Evolutionary conservation across 2,113 vertebrate genomes (phyloP).

Genomic region (Cygnus atratus): DNA sequence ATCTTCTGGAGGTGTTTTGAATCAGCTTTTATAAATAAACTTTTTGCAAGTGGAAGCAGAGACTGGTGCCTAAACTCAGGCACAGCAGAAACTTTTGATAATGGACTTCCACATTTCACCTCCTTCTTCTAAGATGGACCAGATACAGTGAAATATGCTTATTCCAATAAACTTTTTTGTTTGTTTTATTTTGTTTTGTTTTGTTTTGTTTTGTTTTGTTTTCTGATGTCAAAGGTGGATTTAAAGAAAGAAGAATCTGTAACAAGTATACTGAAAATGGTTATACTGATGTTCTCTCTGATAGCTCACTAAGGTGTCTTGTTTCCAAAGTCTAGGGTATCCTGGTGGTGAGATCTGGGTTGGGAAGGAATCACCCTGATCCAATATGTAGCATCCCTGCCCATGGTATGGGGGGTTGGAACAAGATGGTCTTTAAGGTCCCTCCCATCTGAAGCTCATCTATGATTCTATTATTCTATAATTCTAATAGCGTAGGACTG

Average conservation of each 20-base stretch:
- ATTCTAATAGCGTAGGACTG: not conserved
- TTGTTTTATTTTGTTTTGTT: no score
- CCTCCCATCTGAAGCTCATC: no score
- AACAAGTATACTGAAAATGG: rapidly evolving
- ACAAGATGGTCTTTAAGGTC: no score
- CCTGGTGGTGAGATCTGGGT: rapidly evolving
- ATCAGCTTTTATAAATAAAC: not conserved
- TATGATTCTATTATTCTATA: no score
- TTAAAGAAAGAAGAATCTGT: not conserved
- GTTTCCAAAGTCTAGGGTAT: not conserved
- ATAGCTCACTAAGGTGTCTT: not conserved
- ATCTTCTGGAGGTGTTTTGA: not conserved
- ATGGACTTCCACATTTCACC: not conserved
- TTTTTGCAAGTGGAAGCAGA: not conserved
- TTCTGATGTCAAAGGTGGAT: not conserved
- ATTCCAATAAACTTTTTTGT: not conserved
- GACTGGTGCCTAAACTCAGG: not conserved
- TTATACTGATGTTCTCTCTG: not conserved
- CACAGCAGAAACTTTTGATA: not conserved
- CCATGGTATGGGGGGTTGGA: no score
- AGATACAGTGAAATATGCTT: not conserved
- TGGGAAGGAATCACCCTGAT: not conserved
- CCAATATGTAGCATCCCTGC: no score
- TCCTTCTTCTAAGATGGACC: not conserved
- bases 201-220: not conserved